phyloP scores from a whole-genome alignment of 2,113 vertebrate species.

The Spilogale gracilis region DNA sequence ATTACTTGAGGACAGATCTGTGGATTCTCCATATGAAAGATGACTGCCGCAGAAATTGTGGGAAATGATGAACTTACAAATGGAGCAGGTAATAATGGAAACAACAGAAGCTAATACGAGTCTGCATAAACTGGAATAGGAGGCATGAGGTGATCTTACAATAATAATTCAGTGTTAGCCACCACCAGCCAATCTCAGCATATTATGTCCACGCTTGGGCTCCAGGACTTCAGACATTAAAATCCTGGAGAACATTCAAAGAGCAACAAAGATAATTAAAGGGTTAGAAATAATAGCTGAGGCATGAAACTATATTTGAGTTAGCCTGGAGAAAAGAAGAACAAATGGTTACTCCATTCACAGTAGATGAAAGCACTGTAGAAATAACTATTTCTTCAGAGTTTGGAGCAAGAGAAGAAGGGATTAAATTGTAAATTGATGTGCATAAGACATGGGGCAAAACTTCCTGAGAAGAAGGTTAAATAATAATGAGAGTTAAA shows the following conservation, averaged over 20 bases:
- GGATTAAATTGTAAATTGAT: not conserved
- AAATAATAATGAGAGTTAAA: not conserved
- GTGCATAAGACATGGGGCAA: not conserved
- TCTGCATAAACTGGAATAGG: not conserved
- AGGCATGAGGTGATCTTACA: not conserved
- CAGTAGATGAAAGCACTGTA: not conserved
- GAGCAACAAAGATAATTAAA: conserved; percentile 50
- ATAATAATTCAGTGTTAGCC: not conserved
- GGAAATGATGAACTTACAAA: not conserved
- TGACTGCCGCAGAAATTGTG: not conserved
- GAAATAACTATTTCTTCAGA: conserved; percentile 40
- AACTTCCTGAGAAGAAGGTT: not conserved
- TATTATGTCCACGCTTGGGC: not conserved
- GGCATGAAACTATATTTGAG: not conserved
- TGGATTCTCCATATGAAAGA: not conserved
- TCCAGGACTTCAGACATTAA: conserved; percentile 1
- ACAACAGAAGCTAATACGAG: not conserved
- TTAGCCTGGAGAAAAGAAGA: conserved; percentile 19
- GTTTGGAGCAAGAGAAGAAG: not conserved
- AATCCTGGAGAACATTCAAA: conserved; percentile 60
- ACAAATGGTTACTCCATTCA: conserved; percentile 15
- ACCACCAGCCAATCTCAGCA: not conserved
- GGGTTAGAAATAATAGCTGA: conserved; percentile 31
- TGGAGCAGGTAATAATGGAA: not conserved
- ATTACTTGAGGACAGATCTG: not conserved